Evolutionary conservation across 1,140 invertebrate genomes (phyloP).

Genomic region (Aphis gossypii): DNA sequence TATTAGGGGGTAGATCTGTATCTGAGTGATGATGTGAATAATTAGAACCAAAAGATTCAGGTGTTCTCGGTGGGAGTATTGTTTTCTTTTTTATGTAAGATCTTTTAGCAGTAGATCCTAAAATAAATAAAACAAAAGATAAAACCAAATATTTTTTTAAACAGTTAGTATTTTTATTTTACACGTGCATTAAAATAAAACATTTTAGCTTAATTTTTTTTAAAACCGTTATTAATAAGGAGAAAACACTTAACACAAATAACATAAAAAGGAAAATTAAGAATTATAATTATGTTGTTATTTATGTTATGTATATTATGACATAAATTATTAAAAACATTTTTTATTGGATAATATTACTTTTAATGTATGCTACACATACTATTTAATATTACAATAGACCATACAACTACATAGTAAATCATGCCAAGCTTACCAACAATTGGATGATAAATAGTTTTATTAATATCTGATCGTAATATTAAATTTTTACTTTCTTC

Average conservation of each 20-base stretch:
- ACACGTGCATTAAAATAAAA: background rate
- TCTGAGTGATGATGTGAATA: slow-evolving; percentile 55
- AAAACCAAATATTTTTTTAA: background rate
- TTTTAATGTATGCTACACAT: background rate
- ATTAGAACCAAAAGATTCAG: slow-evolving; percentile 53
- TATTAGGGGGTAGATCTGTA: slow-evolving; percentile 54
- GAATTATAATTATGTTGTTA: background rate
- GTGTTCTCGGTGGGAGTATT: slow-evolving; percentile 27
- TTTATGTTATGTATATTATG: background rate
- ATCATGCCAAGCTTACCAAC: slow-evolving; percentile 54
- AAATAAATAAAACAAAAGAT: slow-evolving; percentile 7
- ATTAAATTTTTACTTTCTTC: slow-evolving; percentile 49
- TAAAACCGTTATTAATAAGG: background rate
- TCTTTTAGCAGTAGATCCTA: slow-evolving; percentile 66
- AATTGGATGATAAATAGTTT: slow-evolving; percentile 48
- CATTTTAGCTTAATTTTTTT: background rate
- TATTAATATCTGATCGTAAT: slow-evolving; percentile 34
- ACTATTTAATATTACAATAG: background rate
- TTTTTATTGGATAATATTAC: background rate
- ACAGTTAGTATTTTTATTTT: background rate
- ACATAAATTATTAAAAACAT: background rate
- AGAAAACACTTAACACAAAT: background rate
- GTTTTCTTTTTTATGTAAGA: slow-evolving; percentile 62
- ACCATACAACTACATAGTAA: slow-evolving; percentile 38
- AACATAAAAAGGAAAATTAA: background rate